A percentile compares a stretch with the other conserved stretches of the same genome.
Conservation (phyloP, 2,888 invertebrate species). For the Carterocephalus palaemon region DNA sequence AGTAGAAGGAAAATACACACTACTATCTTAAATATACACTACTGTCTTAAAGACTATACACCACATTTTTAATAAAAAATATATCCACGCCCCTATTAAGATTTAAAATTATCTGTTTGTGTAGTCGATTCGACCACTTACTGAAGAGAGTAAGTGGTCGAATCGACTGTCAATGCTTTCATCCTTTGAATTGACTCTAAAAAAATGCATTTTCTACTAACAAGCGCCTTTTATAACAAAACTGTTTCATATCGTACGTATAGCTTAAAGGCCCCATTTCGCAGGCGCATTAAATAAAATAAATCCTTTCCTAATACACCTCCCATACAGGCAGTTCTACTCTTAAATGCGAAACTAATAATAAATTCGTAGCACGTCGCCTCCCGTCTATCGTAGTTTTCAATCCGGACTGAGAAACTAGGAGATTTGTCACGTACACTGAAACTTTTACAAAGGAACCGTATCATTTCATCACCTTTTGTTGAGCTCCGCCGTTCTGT, state of each 20-base stretch:
- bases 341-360: conserved; percentile 59
- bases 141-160: too few relatives aligned
- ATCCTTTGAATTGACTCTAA: too few relatives aligned
- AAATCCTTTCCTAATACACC: conserved; percentile 21
- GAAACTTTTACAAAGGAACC: conserved; percentile 70
- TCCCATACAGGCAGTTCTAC: conserved; percentile 23
- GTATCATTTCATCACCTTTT: conserved; percentile 70
- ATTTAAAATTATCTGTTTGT: too few relatives aligned
- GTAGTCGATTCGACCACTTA: too few relatives aligned
- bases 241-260: neutral
- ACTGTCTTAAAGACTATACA: neutral
- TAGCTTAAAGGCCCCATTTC: conserved; percentile 20
- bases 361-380: conserved; percentile 64
- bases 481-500: conserved; percentile 33
- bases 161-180: too few relatives aligned
- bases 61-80: neutral
- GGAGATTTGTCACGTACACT: conserved; percentile 77
- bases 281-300: conserved; percentile 29
- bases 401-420: conserved; percentile 71
- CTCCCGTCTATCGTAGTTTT: conserved; percentile 74
- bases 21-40: neutral
- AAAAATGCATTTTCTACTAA: conserved; percentile 4
- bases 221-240: conserved; percentile 5
- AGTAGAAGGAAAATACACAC: neutral
- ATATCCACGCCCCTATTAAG: too few relatives aligned